These are phyloP conservation scores for Paracentrotus lividus DNA, from an alignment of 53 echinoderm and acorn worm species.

Conservation along the genomic window DNA sequence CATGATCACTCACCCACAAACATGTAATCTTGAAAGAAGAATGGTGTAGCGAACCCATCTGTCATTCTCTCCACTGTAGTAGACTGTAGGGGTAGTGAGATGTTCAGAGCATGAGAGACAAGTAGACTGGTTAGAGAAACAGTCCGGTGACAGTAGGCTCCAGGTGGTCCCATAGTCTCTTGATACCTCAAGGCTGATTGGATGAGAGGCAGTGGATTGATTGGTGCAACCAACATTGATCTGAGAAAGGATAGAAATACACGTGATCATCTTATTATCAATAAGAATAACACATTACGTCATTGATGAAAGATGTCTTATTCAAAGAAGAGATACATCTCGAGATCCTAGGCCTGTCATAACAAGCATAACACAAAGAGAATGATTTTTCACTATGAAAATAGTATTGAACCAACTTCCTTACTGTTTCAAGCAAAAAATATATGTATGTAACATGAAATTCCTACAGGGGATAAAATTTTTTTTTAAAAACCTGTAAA, in stretches of 20 bases:
- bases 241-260: constrained; percentile 49
- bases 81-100: constrained; percentile 83
- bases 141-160: constrained; percentile 85
- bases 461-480: too few relatives aligned
- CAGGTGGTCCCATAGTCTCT: constrained; percentile 88
- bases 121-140: constrained; percentile 77
- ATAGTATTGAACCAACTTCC: too few relatives aligned
- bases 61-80: constrained; percentile 87
- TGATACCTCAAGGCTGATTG: constrained; percentile 82
- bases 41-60: constrained; percentile 88
- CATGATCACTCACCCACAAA: constrained; percentile 85
- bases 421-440: too few relatives aligned
- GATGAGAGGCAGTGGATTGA: constrained; percentile 71
- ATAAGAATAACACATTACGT: too few relatives aligned
- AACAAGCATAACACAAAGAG: too few relatives aligned
- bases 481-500: too few relatives aligned
- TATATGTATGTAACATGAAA: too few relatives aligned
- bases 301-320: too few relatives aligned
- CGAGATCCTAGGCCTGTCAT: too few relatives aligned
- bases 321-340: too few relatives aligned
- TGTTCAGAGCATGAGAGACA: constrained; percentile 84
- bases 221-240: constrained; percentile 94
- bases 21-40: constrained; percentile 84
- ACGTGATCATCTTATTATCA: too few relatives aligned
- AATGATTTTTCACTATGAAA: too few relatives aligned